Evolutionary conservation across 35 echinoderm and acorn worm species (phyloP), one percentile per base, ranked within the genome.

Genomic region (Strongylocentrotus purpuratus): DNA sequence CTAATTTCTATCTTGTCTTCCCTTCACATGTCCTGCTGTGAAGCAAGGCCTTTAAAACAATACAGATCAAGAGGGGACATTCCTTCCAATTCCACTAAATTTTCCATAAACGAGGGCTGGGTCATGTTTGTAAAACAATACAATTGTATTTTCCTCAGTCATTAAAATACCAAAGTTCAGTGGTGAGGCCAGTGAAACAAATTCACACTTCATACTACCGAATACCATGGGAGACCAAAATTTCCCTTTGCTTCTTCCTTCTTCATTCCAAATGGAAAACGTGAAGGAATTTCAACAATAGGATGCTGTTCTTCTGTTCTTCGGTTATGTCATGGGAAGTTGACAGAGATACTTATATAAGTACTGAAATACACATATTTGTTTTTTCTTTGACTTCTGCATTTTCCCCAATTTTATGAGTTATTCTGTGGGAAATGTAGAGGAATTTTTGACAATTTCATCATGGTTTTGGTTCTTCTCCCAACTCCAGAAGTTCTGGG

Each of bases 201-300:
- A 28, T 78, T 78, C 28, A 78, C 65, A 28, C 65, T 78, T 55
- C 4, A 25, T 70, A 3, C 20, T 9, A 59, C 65, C 25, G 7
- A 78, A 7, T 78, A 25, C 0, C 65, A 7, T n/a, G 4, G 8
- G 50, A 9, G 65, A 78, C 65, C 65, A 0, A 8, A 41, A 70
- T 70, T 28, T 78, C 28, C 28, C 17, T 71, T 78, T 78, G 4
- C 6, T 78, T 7, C 20, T 28, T 28, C n/a, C 20, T n/a, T n/a
- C 20, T 78, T 78, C 25, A 78, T 78, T 78, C 22, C 65, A 78
- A 78, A 59, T 22, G 65, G 65, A 78, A 78, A 78, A 78, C 65
- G 65, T 78, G 65, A 78, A n/a, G 65, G 65, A 78, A 78, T 78
- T 78, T 78, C 7, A 78, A 78, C 65, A 78, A 78, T 78, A 78